phyloP scores from a whole-genome alignment of 2,113 vertebrate species.

The Strix aluco region DNA sequence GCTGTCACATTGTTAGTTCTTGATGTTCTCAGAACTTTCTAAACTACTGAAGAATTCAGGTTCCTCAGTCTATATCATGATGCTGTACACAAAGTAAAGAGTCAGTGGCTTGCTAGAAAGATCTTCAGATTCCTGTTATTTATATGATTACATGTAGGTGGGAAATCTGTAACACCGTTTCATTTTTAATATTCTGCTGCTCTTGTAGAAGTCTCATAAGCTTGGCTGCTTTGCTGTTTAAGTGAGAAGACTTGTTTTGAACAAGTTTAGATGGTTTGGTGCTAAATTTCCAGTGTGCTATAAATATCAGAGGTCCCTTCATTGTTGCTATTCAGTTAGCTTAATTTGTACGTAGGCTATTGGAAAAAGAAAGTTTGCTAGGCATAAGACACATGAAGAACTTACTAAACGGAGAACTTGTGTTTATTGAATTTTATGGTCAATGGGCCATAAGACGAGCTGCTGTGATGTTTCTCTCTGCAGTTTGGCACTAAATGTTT shows the following conservation, averaged over 20 bases:
- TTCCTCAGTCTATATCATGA: neutral
- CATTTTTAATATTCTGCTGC: neutral
- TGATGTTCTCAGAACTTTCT: neutral
- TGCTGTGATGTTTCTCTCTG: neutral
- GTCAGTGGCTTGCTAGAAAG: neutral
- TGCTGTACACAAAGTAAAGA: neutral
- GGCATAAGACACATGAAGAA: neutral
- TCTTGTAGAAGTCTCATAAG: neutral
- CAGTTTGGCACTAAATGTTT: neutral
- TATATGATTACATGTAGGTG: neutral
- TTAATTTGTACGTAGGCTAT: neutral
- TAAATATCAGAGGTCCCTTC: neutral
- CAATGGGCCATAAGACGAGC: neutral
- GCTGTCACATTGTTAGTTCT: neutral
- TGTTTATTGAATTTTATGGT: neutral
- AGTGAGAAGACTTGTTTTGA: neutral
- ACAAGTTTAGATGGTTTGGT: neutral
- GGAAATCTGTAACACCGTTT: neutral
- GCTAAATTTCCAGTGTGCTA: neutral
- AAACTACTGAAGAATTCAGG: neutral
- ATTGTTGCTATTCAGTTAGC: neutral
- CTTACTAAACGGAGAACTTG: neutral
- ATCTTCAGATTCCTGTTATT: neutral
- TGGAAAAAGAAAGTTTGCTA: neutral
- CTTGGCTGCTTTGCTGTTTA: neutral